Evolutionary conservation across 2,888 invertebrate species (phyloP).

Genomic region (Eupithecia exiguata): DNA sequence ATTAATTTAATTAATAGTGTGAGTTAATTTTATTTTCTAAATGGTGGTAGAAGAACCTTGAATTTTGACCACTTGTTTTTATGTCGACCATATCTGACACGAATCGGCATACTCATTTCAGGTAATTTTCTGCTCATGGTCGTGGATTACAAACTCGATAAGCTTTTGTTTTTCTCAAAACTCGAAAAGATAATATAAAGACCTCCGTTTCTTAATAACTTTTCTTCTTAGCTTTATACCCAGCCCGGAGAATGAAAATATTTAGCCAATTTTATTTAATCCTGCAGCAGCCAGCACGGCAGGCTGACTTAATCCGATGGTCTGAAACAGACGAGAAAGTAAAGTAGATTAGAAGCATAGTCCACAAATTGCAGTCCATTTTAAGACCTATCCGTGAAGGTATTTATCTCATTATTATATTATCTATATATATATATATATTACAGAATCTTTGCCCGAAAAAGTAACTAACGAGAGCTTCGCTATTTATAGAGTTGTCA

Average conservation of each 20-base stretch:
- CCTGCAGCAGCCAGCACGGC: slow-evolving; percentile 48
- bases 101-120: background rate
- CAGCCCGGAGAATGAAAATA: slow-evolving; percentile 48
- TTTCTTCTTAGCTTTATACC: slow-evolving; percentile 24
- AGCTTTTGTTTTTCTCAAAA: slow-evolving; percentile 13
- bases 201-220: slow-evolving; percentile 29
- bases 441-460: too few species aligned
- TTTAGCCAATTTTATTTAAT: slow-evolving; percentile 63
- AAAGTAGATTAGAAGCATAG: slow-evolving; percentile 26
- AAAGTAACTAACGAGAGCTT: too few species aligned
- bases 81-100: background rate
- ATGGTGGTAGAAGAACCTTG: background rate
- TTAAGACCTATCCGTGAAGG: slow-evolving; percentile 3
- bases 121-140: background rate
- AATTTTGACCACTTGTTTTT: background rate
- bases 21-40: background rate
- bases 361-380: slow-evolving; percentile 19
- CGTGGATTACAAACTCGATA: slow-evolving; percentile 1
- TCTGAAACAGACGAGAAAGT: slow-evolving; percentile 39
- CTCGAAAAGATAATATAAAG: background rate
- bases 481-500: too few species aligned
- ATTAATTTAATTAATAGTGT: too few species aligned
- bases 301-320: slow-evolving; percentile 58
- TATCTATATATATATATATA: too few species aligned
- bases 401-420: too few species aligned